Conservation (phyloP, 1,140 invertebrate genomes). For the Drosophila navojoa region DNA sequence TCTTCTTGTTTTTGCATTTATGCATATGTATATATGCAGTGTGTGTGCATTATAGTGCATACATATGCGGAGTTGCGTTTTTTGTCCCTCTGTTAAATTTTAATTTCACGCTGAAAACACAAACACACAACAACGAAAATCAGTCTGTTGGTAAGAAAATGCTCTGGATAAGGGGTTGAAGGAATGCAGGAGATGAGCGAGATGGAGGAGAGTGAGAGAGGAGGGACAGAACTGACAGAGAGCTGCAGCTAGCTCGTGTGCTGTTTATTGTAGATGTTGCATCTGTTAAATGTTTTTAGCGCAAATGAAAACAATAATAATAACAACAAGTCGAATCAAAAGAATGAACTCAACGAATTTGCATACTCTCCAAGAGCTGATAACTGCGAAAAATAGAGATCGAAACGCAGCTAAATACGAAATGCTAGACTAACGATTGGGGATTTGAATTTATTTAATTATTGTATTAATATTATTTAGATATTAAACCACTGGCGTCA, state of each 20-base stretch:
- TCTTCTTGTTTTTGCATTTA: conserved; percentile 52
- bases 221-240: neutral
- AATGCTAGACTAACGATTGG: too few relatives aligned
- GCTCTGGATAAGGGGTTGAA: neutral
- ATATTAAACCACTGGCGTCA: too few relatives aligned
- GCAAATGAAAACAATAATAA: conserved; percentile 32
- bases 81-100: conserved; percentile 69
- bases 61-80: conserved; percentile 45
- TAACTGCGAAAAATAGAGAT: too few relatives aligned
- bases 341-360: conserved; percentile 1
- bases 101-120: conserved; percentile 76
- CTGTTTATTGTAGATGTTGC: conserved; percentile 58
- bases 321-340: conserved; percentile 16
- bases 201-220: neutral
- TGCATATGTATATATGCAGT: conserved; percentile 54
- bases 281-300: conserved; percentile 60
- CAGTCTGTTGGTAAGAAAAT: conserved; percentile 10
- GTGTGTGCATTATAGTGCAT: conserved; percentile 33
- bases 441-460: too few relatives aligned
- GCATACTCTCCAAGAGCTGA: neutral
- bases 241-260: conserved; percentile 42
- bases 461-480: too few relatives aligned
- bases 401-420: too few relatives aligned
- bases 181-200: neutral
- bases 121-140: conserved; percentile 41